Evolutionary conservation across 2,888 invertebrate genomes (phyloP).

Genomic region (Lumbricus terrestris): DNA sequence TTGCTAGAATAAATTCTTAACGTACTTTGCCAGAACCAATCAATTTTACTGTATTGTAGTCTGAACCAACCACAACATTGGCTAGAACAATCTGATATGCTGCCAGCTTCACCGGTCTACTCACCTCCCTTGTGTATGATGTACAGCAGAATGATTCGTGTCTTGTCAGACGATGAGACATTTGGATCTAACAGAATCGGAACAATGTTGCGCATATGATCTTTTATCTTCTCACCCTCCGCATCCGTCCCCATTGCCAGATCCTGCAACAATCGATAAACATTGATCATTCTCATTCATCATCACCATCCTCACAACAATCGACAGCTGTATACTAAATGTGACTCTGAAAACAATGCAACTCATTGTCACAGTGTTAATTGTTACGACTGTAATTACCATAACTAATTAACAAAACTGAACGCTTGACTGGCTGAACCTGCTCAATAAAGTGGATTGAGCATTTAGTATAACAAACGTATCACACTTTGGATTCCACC

Average conservation of each 20-base stretch:
- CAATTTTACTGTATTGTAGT: too few species aligned
- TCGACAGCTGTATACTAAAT: too few species aligned
- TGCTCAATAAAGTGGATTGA: too few species aligned
- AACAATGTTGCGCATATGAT: conserved; percentile 98
- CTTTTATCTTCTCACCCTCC: conserved; percentile 97
- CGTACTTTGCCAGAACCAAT: too few species aligned
- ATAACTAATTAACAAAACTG: background rate
- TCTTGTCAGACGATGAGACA: conserved; percentile 77
- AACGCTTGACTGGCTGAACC: too few species aligned
- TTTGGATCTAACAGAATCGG: conserved; percentile 91
- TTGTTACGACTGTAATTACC: background rate
- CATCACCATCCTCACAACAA: background rate
- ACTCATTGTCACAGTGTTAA: background rate
- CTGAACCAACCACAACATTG: background rate
- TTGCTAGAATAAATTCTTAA: too few species aligned
- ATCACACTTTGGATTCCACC: too few species aligned
- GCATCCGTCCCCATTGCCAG: conserved; percentile 98
- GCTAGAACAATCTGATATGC: background rate
- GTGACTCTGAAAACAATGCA: too few species aligned
- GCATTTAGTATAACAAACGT: too few species aligned
- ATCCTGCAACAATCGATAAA: conserved; percentile 67
- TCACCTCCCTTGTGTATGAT: conserved; percentile 94
- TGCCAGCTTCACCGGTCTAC: background rate
- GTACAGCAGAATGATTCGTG: conserved; percentile 95
- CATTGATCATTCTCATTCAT: background rate